Percentiles rank a stretch among this genome's conserved stretches.
Evolutionary conservation across 2,888 invertebrate species (phyloP).

Genomic region (Cinara cedri): DNA sequence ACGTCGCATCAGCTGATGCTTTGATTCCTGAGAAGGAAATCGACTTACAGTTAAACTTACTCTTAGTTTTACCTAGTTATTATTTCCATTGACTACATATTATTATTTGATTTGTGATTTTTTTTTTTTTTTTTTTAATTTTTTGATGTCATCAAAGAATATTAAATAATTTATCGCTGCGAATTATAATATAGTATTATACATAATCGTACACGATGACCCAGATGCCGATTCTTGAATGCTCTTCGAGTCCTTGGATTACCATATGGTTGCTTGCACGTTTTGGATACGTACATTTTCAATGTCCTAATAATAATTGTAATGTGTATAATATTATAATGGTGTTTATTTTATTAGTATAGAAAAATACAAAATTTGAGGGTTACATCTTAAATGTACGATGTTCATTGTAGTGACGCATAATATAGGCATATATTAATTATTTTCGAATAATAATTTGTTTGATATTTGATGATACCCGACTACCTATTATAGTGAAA

Average conservation of each 20-base stretch:
- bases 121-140: conserved; percentile 13
- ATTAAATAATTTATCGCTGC: conserved; percentile 48
- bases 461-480: too few species aligned
- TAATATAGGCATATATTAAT: too few species aligned
- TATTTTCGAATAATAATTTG: too few species aligned
- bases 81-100: too few species aligned
- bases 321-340: neutral
- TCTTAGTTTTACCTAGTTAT: too few species aligned
- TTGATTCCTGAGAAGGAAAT: too few species aligned
- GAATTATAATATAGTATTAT: conserved; percentile 25
- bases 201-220: conserved; percentile 39
- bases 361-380: neutral
- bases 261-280: conserved; percentile 55
- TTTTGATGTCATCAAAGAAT: conserved; percentile 18
- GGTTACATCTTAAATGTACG: neutral
- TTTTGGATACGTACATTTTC: conserved; percentile 52
- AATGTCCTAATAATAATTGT: conserved; percentile 33
- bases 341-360: neutral
- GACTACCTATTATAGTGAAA: too few species aligned
- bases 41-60: too few species aligned
- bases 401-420: too few species aligned
- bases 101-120: conserved; percentile 9
- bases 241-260: conserved; percentile 50
- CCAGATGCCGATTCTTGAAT: conserved; percentile 55
- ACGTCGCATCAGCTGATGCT: too few species aligned